Percentiles rank a stretch among this genome's conserved stretches.
phyloP scores from a whole-genome alignment of 2,888 invertebrate genomes.

The Meta bourneti region DNA sequence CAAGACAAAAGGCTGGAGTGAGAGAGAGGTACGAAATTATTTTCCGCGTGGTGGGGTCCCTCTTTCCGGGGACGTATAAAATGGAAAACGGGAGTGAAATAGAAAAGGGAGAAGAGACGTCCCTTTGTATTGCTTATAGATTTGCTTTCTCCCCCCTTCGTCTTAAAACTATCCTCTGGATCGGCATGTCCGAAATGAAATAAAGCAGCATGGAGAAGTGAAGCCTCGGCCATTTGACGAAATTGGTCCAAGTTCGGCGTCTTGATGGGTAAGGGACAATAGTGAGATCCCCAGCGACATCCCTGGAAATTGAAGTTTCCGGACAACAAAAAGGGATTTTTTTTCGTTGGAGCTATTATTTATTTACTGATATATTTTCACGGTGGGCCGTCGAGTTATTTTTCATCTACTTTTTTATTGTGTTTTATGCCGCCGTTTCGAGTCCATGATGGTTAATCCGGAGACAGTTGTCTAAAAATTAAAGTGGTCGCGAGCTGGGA shows the following conservation, averaged over 20 bases:
- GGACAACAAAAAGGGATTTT: slow-evolving; percentile 53
- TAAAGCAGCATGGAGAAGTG: slow-evolving; percentile 18
- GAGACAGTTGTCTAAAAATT: slow-evolving; percentile 11
- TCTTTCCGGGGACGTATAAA: slow-evolving; percentile 30
- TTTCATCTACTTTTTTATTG: slow-evolving; percentile 11
- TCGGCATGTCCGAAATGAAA: slow-evolving; percentile 53
- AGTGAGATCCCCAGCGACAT: slow-evolving; percentile 61
- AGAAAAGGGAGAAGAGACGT: neutral
- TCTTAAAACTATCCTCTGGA: slow-evolving; percentile 55
- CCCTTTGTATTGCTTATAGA: slow-evolving; percentile 43
- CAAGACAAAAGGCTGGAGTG: slow-evolving; percentile 53
- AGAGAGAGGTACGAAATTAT: slow-evolving; percentile 61
- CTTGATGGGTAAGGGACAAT: slow-evolving; percentile 47
- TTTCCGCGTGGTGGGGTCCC: slow-evolving; percentile 46
- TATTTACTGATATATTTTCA: slow-evolving; percentile 45
- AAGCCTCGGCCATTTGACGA: slow-evolving; percentile 48
- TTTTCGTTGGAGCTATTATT: slow-evolving; percentile 27
- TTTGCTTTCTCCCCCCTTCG: slow-evolving; percentile 23
- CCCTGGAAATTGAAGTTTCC: slow-evolving; percentile 59
- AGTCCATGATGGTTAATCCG: slow-evolving; percentile 1
- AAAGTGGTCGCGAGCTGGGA: neutral
- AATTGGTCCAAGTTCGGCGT: slow-evolving; percentile 27
- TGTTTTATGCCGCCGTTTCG: slow-evolving; percentile 11
- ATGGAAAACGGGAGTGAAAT: slow-evolving; percentile 16
- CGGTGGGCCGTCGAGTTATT: slow-evolving; percentile 16